These are phyloP conservation scores for Mactromeris polynyma DNA, from an alignment of 2,888 invertebrate genomes.

Conservation along the genomic window DNA sequence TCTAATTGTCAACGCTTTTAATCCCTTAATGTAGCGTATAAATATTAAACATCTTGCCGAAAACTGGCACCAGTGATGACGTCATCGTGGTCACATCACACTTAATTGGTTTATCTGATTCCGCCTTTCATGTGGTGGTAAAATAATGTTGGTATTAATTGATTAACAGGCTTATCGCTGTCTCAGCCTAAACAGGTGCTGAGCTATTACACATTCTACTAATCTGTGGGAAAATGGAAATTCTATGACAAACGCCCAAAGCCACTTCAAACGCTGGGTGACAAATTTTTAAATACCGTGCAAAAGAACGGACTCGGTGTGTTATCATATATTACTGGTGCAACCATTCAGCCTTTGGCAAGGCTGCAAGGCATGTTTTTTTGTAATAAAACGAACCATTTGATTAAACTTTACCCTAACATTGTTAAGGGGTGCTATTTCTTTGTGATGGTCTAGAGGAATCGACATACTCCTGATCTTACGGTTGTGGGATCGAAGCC, in stretches of 20 bases:
- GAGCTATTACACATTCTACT: neutral
- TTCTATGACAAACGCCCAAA: neutral
- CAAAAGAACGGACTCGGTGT: neutral
- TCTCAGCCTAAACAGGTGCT: neutral
- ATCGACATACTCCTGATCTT: too few species aligned
- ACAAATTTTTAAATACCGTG: too few species aligned
- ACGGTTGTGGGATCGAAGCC: too few species aligned
- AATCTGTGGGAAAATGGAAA: neutral
- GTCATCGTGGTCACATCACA: constrained; percentile 54
- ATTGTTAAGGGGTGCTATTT: too few species aligned
- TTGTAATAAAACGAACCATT: too few species aligned
- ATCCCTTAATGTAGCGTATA: constrained; percentile 44
- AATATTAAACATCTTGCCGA: constrained; percentile 35
- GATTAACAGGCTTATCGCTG: constrained; percentile 1
- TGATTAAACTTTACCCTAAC: too few species aligned
- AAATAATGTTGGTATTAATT: constrained; percentile 31
- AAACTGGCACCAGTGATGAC: constrained; percentile 27
- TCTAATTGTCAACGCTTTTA: constrained; percentile 43
- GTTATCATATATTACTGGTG: neutral
- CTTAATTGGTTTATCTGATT: constrained; percentile 26
- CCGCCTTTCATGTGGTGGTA: constrained; percentile 40
- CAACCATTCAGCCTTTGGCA: neutral
- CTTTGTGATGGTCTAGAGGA: too few species aligned
- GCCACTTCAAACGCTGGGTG: too few species aligned
- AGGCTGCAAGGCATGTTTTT: too few species aligned